phyloP scores from a whole-genome alignment of 2,888 invertebrate genomes.

The Cheilosia urbana region DNA sequence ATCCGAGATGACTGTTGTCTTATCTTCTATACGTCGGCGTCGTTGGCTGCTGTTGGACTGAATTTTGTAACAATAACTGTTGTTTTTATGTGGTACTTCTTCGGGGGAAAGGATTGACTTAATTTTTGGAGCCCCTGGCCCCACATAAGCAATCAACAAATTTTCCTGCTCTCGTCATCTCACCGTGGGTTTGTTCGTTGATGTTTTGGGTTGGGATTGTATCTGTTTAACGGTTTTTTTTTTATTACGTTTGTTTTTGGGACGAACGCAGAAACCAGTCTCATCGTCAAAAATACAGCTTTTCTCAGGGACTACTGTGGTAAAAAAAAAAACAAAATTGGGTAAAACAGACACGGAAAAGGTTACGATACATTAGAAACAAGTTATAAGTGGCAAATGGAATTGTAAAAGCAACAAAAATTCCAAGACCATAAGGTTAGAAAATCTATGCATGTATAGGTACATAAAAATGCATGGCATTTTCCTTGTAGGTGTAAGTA shows the following conservation, averaged over 20 bases:
- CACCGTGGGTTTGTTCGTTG: background rate
- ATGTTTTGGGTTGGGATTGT: slow-evolving; percentile 20
- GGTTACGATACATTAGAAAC: slow-evolving; percentile 27
- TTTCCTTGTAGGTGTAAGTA: background rate
- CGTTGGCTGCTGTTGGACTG: slow-evolving; percentile 8
- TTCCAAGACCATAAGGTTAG: slow-evolving; percentile 2
- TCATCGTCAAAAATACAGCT: slow-evolving; percentile 21
- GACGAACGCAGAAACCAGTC: slow-evolving; percentile 41
- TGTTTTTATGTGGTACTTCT: slow-evolving; percentile 16
- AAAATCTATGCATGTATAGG: slow-evolving; percentile 7
- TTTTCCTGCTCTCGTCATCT: background rate
- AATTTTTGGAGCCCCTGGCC: slow-evolving; percentile 21
- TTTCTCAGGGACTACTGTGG: slow-evolving; percentile 39
- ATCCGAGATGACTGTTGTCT: slow-evolving; percentile 14
- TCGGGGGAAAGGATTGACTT: slow-evolving; percentile 60
- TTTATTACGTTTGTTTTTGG: background rate
- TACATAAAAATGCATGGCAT: background rate
- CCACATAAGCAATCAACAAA: slow-evolving; percentile 3
- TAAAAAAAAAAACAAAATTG: slow-evolving; percentile 45
- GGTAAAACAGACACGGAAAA: slow-evolving; percentile 47
- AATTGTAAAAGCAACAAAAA: background rate
- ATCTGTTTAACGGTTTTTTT: slow-evolving; percentile 38
- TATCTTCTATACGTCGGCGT: background rate
- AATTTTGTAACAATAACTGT: slow-evolving; percentile 61
- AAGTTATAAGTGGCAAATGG: slow-evolving; percentile 20